Evolutionary conservation across 2,797 vertebrate genomes (phyloP), one percentile per base, ranked within the genome.

Genomic region (Menidia menidia): DNA sequence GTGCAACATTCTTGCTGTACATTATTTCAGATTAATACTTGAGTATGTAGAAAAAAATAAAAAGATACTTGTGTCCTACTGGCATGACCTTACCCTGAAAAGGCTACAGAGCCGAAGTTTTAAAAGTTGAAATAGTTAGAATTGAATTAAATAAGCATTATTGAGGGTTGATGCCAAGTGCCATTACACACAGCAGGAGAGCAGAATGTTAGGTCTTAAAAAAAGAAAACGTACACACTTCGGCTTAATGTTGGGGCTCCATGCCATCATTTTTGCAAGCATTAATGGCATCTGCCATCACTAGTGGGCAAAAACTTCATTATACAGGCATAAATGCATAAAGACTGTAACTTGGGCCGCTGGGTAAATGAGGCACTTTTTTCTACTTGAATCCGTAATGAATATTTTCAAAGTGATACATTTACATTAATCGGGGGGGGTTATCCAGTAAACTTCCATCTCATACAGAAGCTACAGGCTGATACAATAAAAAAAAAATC

Each of bases 211-310:
- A 64, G 71, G 77, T 78, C 79, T 85, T 80, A 67, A 82, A 68
- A 77, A 86, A 89, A 87, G 89, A 83, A 83, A 85, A 82, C 77
- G 77, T 81, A 71, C 61, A 72, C 65, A 84, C 73, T 79, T 70
- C 54, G 75, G 71, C 84, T 88, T 93, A 91, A 91, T 89, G 87
- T 5, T 77, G 85, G 48, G 54, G 81, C 81, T 85, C 70, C 42
- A 68, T 85, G 80, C 82, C 83, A 90, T 90, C 85, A 83, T 91
- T 83, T 81, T 76, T 63, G 71, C 73, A 25, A 82, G 71, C 80
- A 82, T 85, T 92, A 92, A 92, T 89, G 91, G 81, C 88, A 86
- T 87, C 80, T 82, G 80, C 86, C 77, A 90, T 92, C 82, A 88
- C 82, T 81, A 81, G 72, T 62, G 77, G 88, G 87, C 73, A 75